phyloP scores from a whole-genome alignment of 2,113 vertebrate genomes.

The Saguinus imperator region DNA sequence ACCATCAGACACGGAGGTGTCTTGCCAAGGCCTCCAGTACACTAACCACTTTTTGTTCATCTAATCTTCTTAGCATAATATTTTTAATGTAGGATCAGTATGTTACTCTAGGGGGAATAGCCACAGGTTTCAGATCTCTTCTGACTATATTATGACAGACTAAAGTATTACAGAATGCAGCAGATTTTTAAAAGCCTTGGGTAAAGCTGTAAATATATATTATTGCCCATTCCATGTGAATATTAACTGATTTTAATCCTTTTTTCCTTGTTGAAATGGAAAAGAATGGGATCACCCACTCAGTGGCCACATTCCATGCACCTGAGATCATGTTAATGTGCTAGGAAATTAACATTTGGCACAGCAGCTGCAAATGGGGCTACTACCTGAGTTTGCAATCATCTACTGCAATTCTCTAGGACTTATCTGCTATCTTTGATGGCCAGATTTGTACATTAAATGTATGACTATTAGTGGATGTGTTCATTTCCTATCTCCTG shows the following conservation, averaged over 20 bases:
- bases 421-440: neutral
- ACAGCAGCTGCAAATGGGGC: neutral
- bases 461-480: neutral
- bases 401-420: neutral
- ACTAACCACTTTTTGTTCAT: neutral
- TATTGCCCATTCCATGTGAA: neutral
- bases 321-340: neutral
- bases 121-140: neutral
- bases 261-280: neutral
- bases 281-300: neutral
- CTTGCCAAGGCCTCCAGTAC: neutral
- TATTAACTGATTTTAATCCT: neutral
- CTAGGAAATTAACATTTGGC: neutral
- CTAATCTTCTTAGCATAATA: neutral
- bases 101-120: neutral
- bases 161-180: neutral
- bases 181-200: neutral
- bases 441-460: slow-evolving; percentile 53
- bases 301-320: neutral
- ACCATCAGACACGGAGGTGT: neutral
- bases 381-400: neutral
- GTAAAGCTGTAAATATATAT: neutral
- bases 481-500: neutral
- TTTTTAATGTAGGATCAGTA: neutral
- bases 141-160: neutral